Evolutionary conservation across 2,797 vertebrate genomes (phyloP).

Genomic region (Pantherophis vulpinus): DNA sequence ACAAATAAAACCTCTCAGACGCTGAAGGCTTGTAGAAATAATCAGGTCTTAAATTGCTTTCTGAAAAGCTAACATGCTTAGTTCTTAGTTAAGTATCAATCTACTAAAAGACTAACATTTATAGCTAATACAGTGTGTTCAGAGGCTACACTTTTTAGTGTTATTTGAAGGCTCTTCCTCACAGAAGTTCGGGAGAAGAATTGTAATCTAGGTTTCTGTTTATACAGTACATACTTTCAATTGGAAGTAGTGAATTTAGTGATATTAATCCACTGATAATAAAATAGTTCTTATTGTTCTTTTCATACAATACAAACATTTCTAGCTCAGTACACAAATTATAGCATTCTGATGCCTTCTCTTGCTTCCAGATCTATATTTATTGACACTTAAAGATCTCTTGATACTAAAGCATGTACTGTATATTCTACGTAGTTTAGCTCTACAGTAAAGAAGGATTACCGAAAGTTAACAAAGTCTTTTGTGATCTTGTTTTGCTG

Average conservation of each 20-base stretch:
- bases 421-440: background rate
- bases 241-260: background rate
- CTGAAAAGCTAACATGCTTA: too few species aligned
- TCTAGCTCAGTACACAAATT: background rate
- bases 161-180: background rate
- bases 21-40: background rate
- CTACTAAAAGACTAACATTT: background rate
- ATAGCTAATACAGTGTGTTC: background rate
- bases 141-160: background rate
- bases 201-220: background rate
- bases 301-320: background rate
- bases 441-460: background rate
- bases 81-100: background rate
- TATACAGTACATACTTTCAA: background rate
- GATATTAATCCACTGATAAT: background rate
- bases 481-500: conserved; percentile 4
- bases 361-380: background rate
- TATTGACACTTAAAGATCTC: background rate
- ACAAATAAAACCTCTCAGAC: background rate
- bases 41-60: background rate
- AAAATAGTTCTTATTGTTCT: background rate
- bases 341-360: background rate
- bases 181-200: background rate
- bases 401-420: background rate
- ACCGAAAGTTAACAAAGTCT: background rate